phyloP scores from a whole-genome alignment of 2,113 vertebrate genomes.

The Urocolius indicus region DNA sequence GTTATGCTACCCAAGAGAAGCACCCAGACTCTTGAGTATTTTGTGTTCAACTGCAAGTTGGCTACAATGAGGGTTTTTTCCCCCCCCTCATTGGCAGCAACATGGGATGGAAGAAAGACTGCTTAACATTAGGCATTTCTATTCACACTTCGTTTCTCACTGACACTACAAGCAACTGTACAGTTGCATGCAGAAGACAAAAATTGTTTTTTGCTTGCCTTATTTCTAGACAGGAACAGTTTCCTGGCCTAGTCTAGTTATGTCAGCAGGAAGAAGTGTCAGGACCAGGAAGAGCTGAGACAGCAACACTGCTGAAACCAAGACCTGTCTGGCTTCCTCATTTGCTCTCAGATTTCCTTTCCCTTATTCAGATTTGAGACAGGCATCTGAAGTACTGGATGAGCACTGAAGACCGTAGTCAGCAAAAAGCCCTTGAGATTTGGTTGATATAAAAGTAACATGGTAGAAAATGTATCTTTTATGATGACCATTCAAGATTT shows the following conservation, averaged over 20 bases:
- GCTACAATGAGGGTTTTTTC: background rate
- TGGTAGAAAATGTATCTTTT: background rate
- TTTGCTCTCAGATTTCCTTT: fast-evolving
- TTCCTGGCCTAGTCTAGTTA: background rate
- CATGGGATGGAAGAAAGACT: background rate
- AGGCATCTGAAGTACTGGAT: background rate
- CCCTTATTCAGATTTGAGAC: background rate
- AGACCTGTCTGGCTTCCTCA: background rate
- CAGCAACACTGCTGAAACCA: background rate
- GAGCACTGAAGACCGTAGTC: background rate
- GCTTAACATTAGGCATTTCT: background rate
- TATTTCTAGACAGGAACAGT: background rate
- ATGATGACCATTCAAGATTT: background rate
- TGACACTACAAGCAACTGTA: background rate
- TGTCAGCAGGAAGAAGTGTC: background rate
- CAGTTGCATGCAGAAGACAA: background rate
- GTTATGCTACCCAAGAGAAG: background rate
- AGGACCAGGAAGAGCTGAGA: background rate
- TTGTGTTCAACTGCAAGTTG: background rate
- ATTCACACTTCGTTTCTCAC: background rate
- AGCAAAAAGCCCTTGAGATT: background rate
- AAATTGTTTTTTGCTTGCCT: background rate
- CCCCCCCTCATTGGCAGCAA: background rate
- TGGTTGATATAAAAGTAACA: background rate
- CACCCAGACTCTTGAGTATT: background rate